These are phyloP conservation scores for Mohoua ochrocephala DNA, from an alignment of 2,113 vertebrate genomes.

Conservation along the genomic window DNA sequence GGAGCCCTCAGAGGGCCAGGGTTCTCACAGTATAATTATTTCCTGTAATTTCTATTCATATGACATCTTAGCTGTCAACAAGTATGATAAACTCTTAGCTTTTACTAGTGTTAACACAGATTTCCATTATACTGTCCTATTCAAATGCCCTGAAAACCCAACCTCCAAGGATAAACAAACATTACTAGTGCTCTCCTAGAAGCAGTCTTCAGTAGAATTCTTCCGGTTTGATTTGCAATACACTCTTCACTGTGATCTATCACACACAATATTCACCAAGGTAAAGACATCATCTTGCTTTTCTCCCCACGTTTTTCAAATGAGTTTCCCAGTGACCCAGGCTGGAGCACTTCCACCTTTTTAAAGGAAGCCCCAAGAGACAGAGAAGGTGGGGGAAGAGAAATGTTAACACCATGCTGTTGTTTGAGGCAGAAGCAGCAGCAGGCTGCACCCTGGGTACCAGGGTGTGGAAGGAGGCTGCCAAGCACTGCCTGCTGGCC, in stretches of 20 bases:
- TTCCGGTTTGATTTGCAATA: neutral
- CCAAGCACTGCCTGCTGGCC: neutral
- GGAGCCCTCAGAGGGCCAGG: neutral
- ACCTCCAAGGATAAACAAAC: neutral
- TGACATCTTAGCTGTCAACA: neutral
- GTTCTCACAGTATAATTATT: neutral
- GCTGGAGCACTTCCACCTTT: neutral
- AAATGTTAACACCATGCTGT: neutral
- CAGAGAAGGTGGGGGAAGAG: accelerated
- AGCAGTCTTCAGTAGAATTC: neutral
- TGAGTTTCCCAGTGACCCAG: neutral
- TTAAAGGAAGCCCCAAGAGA: neutral
- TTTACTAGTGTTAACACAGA: neutral
- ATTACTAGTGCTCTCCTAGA: neutral
- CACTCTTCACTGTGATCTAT: neutral
- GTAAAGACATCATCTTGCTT: neutral
- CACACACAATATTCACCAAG: neutral
- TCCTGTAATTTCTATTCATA: neutral
- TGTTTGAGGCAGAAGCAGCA: neutral
- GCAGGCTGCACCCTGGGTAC: neutral
- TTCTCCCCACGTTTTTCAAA: neutral
- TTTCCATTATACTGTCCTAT: neutral
- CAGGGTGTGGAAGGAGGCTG: neutral
- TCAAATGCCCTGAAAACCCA: neutral
- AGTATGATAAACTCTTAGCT: neutral